Evolutionary conservation across 2,888 invertebrate genomes (phyloP).

Genomic region (Sabellastarte sp.): DNA sequence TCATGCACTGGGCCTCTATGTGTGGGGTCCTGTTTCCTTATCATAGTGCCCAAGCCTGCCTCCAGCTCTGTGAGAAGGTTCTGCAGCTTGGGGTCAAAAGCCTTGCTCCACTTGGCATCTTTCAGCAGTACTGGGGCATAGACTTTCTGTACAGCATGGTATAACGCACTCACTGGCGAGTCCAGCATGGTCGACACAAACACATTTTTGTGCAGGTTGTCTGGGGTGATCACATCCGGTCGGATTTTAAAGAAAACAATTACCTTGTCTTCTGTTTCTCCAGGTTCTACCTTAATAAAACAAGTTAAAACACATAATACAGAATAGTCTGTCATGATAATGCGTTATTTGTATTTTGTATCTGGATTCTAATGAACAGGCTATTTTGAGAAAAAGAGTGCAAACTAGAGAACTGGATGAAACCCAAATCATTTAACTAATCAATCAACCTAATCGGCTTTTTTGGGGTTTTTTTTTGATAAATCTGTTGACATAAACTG

Average conservation of each 20-base stretch:
- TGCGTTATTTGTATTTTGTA: too few species aligned
- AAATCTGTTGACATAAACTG: too few species aligned
- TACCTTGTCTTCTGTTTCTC: slow-evolving; percentile 40
- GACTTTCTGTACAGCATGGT: slow-evolving; percentile 66
- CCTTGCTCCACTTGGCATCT: slow-evolving; percentile 56
- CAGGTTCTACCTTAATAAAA: slow-evolving; percentile 59
- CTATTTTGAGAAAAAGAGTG: too few species aligned
- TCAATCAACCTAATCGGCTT: too few species aligned
- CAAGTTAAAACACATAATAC: slow-evolving; percentile 7
- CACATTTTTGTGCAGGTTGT: slow-evolving; percentile 65
- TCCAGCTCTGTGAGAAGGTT: slow-evolving; percentile 61
- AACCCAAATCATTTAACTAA: too few species aligned
- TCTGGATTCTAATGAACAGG: too few species aligned
- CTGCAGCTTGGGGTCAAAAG: slow-evolving; percentile 62
- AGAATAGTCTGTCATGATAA: neutral
- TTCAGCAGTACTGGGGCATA: slow-evolving; percentile 56
- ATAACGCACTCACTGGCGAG: slow-evolving; percentile 66
- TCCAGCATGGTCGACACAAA: slow-evolving; percentile 67
- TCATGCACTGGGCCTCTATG: slow-evolving; percentile 38
- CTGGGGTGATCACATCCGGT: slow-evolving; percentile 65
- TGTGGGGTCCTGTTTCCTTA: slow-evolving; percentile 51
- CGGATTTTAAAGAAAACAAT: slow-evolving; percentile 67
- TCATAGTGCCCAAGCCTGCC: slow-evolving; percentile 59
- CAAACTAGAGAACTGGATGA: too few species aligned
- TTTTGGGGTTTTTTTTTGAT: too few species aligned